Evolutionary conservation across 2,113 vertebrate genomes (phyloP).

Genomic region (Callipepla squamata): DNA sequence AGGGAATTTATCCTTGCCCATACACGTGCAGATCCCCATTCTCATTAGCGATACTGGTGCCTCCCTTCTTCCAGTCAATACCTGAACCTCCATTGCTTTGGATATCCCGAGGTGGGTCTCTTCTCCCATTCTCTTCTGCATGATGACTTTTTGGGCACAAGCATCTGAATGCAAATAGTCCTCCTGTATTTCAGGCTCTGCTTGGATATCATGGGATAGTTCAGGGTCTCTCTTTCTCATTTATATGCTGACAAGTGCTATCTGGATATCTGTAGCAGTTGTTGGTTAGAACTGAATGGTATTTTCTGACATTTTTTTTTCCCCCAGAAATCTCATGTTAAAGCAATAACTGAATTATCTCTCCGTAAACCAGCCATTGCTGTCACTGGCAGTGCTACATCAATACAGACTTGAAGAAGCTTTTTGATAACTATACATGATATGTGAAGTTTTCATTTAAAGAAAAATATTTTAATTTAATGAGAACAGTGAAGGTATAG

Average conservation of each 20-base stretch:
- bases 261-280: neutral
- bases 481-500: neutral
- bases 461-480: neutral
- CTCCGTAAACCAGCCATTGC: neutral
- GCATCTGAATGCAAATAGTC: rapidly evolving
- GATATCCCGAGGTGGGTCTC: neutral
- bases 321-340: neutral
- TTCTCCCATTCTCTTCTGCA: neutral
- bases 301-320: neutral
- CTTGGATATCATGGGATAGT: neutral
- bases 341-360: neutral
- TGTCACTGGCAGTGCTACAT: neutral
- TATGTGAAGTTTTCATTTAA: neutral
- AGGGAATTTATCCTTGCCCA: neutral
- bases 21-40: neutral
- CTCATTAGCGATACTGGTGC: rapidly evolving
- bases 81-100: rapidly evolving
- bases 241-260: neutral
- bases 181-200: neutral
- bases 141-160: neutral
- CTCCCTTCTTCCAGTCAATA: neutral
- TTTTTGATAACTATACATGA: neutral
- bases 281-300: neutral
- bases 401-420: neutral
- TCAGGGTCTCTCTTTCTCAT: neutral